Conservation (phyloP, 1,140 invertebrate species). For the Manduca sexta region DNA sequence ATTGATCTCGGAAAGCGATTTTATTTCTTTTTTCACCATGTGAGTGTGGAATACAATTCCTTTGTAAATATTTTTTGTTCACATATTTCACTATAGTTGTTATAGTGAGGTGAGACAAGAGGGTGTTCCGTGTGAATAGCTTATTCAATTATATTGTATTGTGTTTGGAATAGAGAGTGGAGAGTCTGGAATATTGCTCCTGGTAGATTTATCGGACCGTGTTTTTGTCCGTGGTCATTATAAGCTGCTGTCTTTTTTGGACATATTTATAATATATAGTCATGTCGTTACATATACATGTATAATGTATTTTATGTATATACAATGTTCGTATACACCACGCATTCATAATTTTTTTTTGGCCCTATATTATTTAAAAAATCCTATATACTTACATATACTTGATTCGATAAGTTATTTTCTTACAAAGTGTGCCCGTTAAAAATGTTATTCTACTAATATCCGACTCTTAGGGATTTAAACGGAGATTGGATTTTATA, state of each 20-base stretch:
- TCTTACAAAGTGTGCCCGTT: no score
- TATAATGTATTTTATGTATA: not conserved
- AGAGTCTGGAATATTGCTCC: no score
- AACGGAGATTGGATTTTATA: no score
- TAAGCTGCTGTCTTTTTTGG: not conserved
- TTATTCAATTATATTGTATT: constrained; percentile 33
- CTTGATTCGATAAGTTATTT: no score
- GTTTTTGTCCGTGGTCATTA: no score
- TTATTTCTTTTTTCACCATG: constrained; percentile 41
- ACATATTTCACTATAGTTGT: constrained; percentile 41
- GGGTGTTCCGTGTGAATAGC: constrained; percentile 30
- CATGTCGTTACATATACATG: not conserved
- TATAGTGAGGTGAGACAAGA: constrained; percentile 26
- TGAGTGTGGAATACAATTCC: constrained; percentile 39
- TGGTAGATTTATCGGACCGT: no score
- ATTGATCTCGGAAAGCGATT: constrained; percentile 45
- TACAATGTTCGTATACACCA: no score
- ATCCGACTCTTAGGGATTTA: no score
- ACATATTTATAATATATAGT: not conserved
- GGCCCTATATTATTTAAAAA: no score
- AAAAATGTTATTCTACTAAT: no score
- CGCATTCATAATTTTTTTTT: no score
- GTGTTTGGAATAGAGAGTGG: constrained; percentile 12
- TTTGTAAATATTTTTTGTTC: constrained; percentile 54
- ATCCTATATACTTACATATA: no score